Conservation (phyloP, 2,888 invertebrate species). For the Orchesellides sinensis region DNA sequence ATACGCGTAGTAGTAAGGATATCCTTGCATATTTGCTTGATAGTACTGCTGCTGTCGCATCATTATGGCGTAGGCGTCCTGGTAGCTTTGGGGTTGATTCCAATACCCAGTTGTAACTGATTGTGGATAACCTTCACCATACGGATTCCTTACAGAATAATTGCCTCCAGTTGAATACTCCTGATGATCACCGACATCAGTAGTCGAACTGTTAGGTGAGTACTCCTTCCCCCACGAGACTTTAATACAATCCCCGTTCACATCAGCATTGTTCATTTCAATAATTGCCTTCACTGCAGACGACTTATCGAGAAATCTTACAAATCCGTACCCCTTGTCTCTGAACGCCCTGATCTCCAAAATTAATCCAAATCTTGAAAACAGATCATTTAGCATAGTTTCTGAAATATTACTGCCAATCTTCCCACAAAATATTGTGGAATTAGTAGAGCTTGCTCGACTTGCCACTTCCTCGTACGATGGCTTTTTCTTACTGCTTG, state of each 20-base stretch:
- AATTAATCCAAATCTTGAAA: slow-evolving; percentile 16
- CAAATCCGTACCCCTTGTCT: slow-evolving; percentile 22
- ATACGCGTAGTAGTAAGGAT: too few species aligned
- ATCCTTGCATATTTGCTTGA: not conserved
- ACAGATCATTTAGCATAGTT: not conserved
- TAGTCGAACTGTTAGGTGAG: not conserved
- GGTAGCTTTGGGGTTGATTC: not conserved
- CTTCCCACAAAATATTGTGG: slow-evolving; percentile 29
- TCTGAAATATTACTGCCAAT: not conserved
- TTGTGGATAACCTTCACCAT: not conserved
- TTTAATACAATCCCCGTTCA: slow-evolving; percentile 1
- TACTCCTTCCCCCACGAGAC: slow-evolving; percentile 35
- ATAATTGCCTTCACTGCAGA: slow-evolving; percentile 18
- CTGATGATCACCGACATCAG: not conserved
- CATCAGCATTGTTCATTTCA: not conserved
- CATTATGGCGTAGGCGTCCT: not conserved
- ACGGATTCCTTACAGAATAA: not conserved
- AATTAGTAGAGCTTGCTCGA: not conserved
- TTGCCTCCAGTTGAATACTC: too few species aligned
- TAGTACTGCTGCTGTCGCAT: slow-evolving; percentile 17
- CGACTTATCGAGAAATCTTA: not conserved
- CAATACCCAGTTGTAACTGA: not conserved
- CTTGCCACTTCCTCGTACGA: not conserved
- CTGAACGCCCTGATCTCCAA: not conserved
- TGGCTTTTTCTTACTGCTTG: not conserved